Conservation (phyloP, 2,113 vertebrate species). For the Alectura lathami region DNA sequence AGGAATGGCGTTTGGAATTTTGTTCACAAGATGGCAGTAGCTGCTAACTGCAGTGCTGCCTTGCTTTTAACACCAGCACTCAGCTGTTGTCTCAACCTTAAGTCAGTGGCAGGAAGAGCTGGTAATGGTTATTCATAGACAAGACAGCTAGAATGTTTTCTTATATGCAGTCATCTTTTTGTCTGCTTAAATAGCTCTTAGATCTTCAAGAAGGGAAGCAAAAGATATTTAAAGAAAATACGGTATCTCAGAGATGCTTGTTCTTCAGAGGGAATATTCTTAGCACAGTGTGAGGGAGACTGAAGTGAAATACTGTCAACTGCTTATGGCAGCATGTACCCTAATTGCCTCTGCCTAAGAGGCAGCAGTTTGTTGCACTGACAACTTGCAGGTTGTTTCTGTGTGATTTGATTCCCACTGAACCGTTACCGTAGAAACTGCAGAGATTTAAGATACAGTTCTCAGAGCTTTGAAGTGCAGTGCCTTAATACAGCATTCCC, state of each 20-base stretch:
- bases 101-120: neutral
- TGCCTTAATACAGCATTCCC: no score
- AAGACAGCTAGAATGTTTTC: neutral
- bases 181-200: neutral
- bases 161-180: neutral
- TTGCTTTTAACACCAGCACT: neutral
- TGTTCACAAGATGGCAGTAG: conserved; percentile 65
- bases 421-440: neutral
- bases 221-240: neutral
- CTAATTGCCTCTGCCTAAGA: neutral
- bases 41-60: neutral
- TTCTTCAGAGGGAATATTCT: neutral
- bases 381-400: neutral
- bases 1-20: neutral
- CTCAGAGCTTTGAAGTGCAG: neutral
- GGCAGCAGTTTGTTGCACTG: neutral
- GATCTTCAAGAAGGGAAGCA: neutral
- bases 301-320: neutral
- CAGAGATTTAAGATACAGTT: neutral
- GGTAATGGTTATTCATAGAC: neutral
- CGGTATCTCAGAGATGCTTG: neutral
- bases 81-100: neutral
- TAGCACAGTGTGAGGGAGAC: neutral
- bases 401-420: neutral
- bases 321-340: neutral